Percentiles rank a stretch among this genome's conserved stretches.
phyloP scores from a whole-genome alignment of 2,888 invertebrate genomes.

The Teleogryllus oceanicus region DNA sequence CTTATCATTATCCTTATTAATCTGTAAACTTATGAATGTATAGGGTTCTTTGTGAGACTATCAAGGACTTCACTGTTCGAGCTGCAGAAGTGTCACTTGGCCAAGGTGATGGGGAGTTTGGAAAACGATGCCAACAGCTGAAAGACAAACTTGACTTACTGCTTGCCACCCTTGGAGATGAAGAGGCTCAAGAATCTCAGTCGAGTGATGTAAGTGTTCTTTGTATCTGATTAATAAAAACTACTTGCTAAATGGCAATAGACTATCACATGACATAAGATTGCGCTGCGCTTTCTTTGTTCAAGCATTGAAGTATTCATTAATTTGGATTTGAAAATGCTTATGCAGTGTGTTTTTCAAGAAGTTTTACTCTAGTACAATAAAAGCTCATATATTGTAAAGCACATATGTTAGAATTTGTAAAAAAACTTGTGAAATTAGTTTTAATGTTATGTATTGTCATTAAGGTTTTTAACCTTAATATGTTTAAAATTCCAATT shows the following conservation, averaged over 20 bases:
- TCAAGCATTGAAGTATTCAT: no score
- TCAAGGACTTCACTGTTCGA: conserved; percentile 68
- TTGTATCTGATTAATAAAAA: background rate
- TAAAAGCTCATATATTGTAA: no score
- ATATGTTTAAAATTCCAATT: no score
- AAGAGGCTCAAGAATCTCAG: conserved; percentile 48
- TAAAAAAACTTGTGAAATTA: no score
- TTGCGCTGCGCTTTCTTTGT: no score
- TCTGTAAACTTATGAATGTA: conserved; percentile 20
- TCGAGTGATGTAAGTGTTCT: background rate
- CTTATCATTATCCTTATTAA: background rate
- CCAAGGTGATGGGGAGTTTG: conserved; percentile 59
- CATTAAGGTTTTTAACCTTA: no score
- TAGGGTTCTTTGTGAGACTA: conserved; percentile 69
- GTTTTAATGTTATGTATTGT: no score
- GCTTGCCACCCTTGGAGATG: conserved; percentile 67
- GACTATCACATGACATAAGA: no score
- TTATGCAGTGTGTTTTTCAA: no score
- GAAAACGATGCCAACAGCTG: conserved; percentile 66
- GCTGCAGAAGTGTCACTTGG: conserved; percentile 57
- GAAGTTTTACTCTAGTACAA: no score
- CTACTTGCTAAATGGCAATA: background rate
- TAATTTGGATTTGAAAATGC: no score
- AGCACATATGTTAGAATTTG: no score
- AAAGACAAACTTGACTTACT: conserved; percentile 72